Base-by-base conservation (phyloP, 1,140 invertebrate genomes). In the Vanessa tameamea region DNA sequence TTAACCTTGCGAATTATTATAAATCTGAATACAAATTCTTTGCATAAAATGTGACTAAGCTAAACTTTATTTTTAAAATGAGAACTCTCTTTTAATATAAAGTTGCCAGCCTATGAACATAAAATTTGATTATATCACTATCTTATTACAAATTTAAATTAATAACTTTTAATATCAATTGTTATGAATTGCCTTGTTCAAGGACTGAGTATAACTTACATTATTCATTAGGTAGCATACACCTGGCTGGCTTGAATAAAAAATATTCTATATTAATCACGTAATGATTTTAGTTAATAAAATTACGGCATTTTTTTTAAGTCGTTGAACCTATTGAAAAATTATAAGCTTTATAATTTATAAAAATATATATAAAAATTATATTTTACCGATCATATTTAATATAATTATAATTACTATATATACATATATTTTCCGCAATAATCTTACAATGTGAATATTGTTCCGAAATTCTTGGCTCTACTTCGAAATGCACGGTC, bases 201-300 rank as follows among this genome's bases (percentile, higher is more conserved):
- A 37, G 26, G 48, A 31, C 26, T 55, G 53, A 55, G 26, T 37
- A 12, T 11, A n/a, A 55, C n/a, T 50, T 67, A 37, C 50, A 67
- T 67, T 67, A 67, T 67, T 67, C 65, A 67, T 67, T 47, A 64
- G n/a, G 26, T 26, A 16, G 11, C 50, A 26, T n/a, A 67, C 65
- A 67, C 65, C 65, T 67, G 65, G 65, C 53, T 53, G 14, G 12
- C 7, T 67, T 37, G 65, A 67, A 64, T 43, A 64, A 47, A 47
- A n/a, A 51, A 51, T 51, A 67, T 51, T 51, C 47, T 53, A 7
- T 57, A 23, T 23, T 57, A 6, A n/a, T n/a, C 53, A 23, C 16
- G 16, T 57, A 20, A 23, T 20, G 37, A 43, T 9, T 43, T 43
- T 43, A 43, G 9, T 5, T 43, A 9, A 43, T 11, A 43, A 0